Base-by-base conservation (phyloP, 2,113 vertebrate species). In the Pagrus major region DNA sequence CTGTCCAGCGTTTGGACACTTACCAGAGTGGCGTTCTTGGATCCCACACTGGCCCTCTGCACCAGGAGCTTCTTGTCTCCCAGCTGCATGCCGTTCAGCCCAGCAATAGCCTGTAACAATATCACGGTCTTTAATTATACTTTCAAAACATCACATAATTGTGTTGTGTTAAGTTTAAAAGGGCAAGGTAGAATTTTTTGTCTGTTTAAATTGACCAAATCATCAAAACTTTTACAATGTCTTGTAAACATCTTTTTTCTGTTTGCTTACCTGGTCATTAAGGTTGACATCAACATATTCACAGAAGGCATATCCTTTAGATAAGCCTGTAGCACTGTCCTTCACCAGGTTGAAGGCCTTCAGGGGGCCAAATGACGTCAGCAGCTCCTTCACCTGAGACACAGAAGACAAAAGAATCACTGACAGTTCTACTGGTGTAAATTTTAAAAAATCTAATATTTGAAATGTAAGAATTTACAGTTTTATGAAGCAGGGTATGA, bases 211-310 rank as follows among this genome's bases (percentile, higher is more conserved):
- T 1, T 20, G 23, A 11, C 23, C 29, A 18, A 37, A n/a, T 41
- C 6, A 33, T 11, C 4, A 60, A 10, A 69, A 64, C n/a, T n/a
- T n/a, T n/a, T n/a, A n/a, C n/a, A n/a, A 47, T 56, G 54, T n/a
- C 63, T 9, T 46, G 10, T 14, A 15, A 6, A 46, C 8, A 10
- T 8, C 3, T 35, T 27, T 46, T 46, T 42, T 29, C 7, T 60
- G 20, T 10, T 44, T 55, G 23, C 72, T 86, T 92, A 97, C 96
- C 97, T 97, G 97, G 59, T 98, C 96, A 2, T 96, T 97, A 55
- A 98, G 95, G 91, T 97, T 97, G 93, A 97, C 96, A 67, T 98
- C 96, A 83, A 97, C 97, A 80, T 97, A 98, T 96, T 98, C 97
- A 91, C 97, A 97, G 88, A 98, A 97, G 64, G 97, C 97, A 49